phyloP scores from a whole-genome alignment of 2,888 invertebrate genomes.

The Lasioglossum leucozonium region DNA sequence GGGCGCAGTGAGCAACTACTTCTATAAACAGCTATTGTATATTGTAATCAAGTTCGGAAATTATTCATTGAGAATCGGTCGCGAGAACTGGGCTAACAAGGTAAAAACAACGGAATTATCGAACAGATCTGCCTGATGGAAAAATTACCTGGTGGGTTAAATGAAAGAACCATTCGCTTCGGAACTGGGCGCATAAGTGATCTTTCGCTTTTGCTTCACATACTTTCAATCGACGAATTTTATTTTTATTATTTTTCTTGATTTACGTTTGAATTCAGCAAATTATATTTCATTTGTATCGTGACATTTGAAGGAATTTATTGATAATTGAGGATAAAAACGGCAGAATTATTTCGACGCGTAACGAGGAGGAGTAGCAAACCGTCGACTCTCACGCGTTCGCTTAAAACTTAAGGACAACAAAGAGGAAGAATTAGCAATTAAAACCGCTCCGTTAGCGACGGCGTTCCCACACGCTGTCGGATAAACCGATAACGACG shows the following conservation, averaged over 20 bases:
- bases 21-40: neutral
- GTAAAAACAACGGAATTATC: neutral
- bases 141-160: neutral
- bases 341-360: too few species aligned
- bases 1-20: neutral
- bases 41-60: neutral
- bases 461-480: slow-evolving; percentile 18
- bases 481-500: slow-evolving; percentile 18
- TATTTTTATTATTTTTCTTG: too few species aligned
- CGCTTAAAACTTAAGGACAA: neutral
- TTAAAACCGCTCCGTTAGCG: neutral
- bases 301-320: too few species aligned
- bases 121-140: neutral
- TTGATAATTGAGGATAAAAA: too few species aligned
- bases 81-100: neutral
- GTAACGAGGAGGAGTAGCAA: neutral
- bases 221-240: too few species aligned
- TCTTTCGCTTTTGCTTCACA: neutral
- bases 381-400: neutral
- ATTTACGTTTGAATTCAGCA: too few species aligned
- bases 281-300: too few species aligned
- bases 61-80: neutral
- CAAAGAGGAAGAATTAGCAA: slow-evolving; percentile 12
- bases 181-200: neutral
- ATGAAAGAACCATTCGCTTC: neutral